Evolutionary conservation across 2,888 invertebrate species (phyloP).

Genomic region (Morpho achilles): DNA sequence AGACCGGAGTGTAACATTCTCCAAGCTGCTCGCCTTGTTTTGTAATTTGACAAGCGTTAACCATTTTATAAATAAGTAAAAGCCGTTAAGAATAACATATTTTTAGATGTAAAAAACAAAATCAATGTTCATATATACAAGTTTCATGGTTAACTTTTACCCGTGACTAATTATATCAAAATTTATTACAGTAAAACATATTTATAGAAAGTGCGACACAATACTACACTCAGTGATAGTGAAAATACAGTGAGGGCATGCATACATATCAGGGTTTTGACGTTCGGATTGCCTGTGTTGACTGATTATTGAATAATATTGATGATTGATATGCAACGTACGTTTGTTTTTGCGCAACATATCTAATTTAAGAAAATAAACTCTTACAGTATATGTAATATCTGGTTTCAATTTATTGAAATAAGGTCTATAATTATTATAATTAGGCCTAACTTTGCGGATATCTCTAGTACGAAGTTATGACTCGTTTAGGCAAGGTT

Average conservation of each 20-base stretch:
- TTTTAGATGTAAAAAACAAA: no score
- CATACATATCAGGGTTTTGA: constrained; percentile 49
- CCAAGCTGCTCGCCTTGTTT: no score
- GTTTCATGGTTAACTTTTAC: not conserved
- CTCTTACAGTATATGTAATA: no score
- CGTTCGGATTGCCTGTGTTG: not conserved
- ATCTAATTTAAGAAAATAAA: not conserved
- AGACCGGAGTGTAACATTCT: no score
- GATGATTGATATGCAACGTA: not conserved
- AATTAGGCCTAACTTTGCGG: no score
- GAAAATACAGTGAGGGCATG: constrained; percentile 53
- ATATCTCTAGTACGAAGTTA: no score
- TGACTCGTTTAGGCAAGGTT: no score
- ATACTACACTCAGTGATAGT: constrained; percentile 71
- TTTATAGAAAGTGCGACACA: constrained; percentile 67
- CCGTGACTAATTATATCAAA: not conserved
- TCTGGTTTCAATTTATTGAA: no score
- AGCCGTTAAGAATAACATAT: no score
- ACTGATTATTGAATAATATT: constrained; percentile 14
- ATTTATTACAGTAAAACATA: constrained; percentile 25
- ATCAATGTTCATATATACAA: not conserved
- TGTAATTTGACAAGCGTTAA: no score
- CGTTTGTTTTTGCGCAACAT: not conserved
- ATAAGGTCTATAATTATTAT: no score
- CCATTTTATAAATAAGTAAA: no score